Evolutionary conservation across 2,113 vertebrate species (phyloP).

Genomic region (Catharus bicknelli): DNA sequence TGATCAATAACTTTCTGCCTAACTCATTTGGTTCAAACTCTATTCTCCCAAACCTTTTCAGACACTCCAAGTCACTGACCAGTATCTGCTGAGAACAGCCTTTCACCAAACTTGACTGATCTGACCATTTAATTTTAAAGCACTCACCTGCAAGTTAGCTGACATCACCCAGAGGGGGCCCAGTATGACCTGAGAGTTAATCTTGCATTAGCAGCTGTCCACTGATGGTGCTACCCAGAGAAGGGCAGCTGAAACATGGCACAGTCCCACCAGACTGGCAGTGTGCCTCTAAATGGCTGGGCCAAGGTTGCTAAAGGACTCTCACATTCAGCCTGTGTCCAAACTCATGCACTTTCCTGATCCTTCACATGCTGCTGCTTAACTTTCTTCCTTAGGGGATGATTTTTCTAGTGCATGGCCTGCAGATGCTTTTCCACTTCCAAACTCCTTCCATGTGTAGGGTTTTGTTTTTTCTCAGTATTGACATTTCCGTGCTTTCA

Average conservation of each 20-base stretch:
- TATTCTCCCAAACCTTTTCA: not conserved
- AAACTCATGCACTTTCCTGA: not conserved
- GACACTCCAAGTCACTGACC: not conserved
- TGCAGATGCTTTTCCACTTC: not conserved
- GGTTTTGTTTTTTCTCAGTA: not conserved
- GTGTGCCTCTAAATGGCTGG: not conserved
- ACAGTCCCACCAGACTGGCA: not conserved
- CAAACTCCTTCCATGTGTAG: not conserved
- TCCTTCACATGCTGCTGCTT: not conserved
- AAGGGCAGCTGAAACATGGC: not conserved
- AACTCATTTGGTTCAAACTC: not conserved
- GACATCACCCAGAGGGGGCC: not conserved
- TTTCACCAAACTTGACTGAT: not conserved
- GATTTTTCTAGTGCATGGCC: not conserved
- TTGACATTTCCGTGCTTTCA: not conserved
- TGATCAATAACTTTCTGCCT: not conserved
- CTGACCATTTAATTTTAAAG: not conserved
- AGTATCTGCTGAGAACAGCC: not conserved
- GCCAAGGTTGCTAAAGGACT: not conserved
- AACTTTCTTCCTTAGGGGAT: not conserved
- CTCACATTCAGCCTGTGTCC: fast-evolving
- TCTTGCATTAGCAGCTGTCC: not conserved
- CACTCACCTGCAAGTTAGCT: not conserved
- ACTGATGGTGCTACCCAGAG: no score
- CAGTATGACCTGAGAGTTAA: not conserved